These are phyloP conservation scores for Mystacides longicornis DNA, from an alignment of 2,888 invertebrate species.

Conservation along the genomic window DNA sequence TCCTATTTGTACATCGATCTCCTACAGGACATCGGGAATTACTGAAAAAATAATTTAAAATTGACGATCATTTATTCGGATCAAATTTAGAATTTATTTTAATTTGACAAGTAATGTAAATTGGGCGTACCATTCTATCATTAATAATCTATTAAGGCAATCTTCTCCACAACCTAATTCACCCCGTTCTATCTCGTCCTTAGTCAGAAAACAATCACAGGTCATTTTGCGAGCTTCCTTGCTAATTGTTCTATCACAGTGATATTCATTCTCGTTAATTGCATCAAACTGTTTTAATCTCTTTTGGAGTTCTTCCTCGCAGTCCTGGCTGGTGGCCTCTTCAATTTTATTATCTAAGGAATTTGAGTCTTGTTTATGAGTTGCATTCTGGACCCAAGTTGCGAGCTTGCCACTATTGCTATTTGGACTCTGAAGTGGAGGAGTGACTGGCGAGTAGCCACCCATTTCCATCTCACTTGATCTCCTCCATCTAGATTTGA, in stretches of 20 bases:
- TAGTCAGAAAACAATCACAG: slow-evolving; percentile 89
- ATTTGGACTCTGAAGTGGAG: slow-evolving; percentile 40
- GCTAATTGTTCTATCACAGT: slow-evolving; percentile 75
- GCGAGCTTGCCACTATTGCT: slow-evolving; percentile 35
- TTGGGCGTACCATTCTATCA: slow-evolving; percentile 93
- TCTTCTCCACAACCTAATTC: slow-evolving; percentile 90
- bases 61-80: too few relatives aligned
- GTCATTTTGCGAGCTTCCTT: slow-evolving; percentile 91
- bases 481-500: slow-evolving; percentile 70
- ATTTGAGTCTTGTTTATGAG: background rate
- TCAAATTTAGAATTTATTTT: too few relatives aligned
- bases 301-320: slow-evolving; percentile 43
- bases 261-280: slow-evolving; percentile 80
- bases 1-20: slow-evolving; percentile 87
- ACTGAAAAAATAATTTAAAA: slow-evolving; percentile 49
- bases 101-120: background rate
- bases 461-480: slow-evolving; percentile 69
- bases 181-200: slow-evolving; percentile 78
- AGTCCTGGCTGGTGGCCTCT: slow-evolving; percentile 27
- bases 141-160: slow-evolving; percentile 92
- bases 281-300: slow-evolving; percentile 69
- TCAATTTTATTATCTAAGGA: background rate
- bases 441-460: slow-evolving; percentile 39
- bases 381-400: slow-evolving; percentile 31
- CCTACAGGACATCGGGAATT: slow-evolving; percentile 84